A percentile compares a stretch with the other conserved stretches of the same genome.
These are phyloP conservation scores for Drosophila suzukii DNA, from an alignment of 1,140 invertebrate genomes.

Conservation along the genomic window DNA sequence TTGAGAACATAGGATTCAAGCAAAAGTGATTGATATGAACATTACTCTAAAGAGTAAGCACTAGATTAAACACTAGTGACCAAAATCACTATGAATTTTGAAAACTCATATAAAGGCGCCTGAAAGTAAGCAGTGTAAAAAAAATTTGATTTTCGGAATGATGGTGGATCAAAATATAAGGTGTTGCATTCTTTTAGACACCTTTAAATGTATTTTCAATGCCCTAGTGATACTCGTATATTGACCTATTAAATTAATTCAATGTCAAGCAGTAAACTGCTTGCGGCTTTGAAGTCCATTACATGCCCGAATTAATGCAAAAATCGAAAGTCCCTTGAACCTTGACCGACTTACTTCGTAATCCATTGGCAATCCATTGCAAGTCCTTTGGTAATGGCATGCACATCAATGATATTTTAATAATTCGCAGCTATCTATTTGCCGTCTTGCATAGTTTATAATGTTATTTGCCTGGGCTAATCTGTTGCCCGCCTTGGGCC, in stretches of 20 bases:
- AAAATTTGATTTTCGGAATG: no score
- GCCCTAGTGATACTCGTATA: no score
- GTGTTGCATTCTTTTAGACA: no score
- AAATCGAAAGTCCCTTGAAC: background rate
- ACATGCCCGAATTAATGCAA: background rate
- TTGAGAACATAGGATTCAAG: background rate
- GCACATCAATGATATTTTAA: slow-evolving; percentile 21
- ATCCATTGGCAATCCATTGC: background rate
- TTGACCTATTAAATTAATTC: background rate
- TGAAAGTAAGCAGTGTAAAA: no score
- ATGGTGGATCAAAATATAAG: no score
- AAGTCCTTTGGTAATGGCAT: background rate
- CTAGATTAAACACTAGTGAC: no score
- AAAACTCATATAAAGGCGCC: no score
- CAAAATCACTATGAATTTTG: no score
- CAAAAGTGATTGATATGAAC: no score
- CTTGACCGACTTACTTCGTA: background rate
- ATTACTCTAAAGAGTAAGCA: no score
- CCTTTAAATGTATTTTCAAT: no score
- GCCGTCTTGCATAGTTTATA: slow-evolving; percentile 19
- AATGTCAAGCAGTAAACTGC: background rate
- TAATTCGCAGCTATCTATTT: slow-evolving; percentile 14
- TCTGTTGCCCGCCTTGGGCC: background rate
- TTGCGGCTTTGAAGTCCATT: background rate
- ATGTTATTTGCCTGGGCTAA: slow-evolving; percentile 7